Conservation (phyloP, 2,888 invertebrate species). For the Autographa pulchrina region DNA sequence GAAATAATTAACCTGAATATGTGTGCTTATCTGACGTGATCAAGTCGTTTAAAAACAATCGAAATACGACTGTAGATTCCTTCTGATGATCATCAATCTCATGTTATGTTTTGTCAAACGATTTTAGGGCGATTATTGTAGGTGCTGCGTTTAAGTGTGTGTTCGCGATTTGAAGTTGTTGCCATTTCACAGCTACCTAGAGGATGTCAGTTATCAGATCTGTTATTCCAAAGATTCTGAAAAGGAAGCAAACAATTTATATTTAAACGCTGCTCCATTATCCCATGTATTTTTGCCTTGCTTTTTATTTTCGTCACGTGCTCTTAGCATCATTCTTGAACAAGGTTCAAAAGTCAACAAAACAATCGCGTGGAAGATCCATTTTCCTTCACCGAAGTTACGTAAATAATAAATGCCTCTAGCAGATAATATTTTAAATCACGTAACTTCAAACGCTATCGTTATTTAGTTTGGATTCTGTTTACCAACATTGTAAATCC, state of each 20-base stretch:
- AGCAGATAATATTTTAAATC: slow-evolving; percentile 23
- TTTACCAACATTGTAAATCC: slow-evolving; percentile 41
- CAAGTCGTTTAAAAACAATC: not conserved
- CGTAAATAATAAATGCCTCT: slow-evolving; percentile 37
- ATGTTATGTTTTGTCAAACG: not conserved
- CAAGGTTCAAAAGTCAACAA: not conserved
- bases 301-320: not conserved
- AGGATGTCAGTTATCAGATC: not conserved
- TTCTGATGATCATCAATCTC: not conserved
- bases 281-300: slow-evolving; percentile 18
- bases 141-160: not conserved
- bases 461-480: slow-evolving; percentile 31
- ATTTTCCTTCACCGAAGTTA: slow-evolving; percentile 14
- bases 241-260: slow-evolving; percentile 44
- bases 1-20: slow-evolving; percentile 15
- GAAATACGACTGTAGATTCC: not conserved
- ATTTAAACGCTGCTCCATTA: slow-evolving; percentile 23
- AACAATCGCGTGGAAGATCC: not conserved
- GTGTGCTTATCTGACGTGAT: not conserved
- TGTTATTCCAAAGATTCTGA: not conserved
- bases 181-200: slow-evolving; percentile 19
- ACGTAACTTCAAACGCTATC: slow-evolving; percentile 34
- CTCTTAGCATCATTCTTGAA: not conserved
- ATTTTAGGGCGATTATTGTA: not conserved
- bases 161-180: not conserved